These are phyloP conservation scores for Conomelus anceps DNA, from an alignment of 2,888 invertebrate genomes.

Conservation along the genomic window DNA sequence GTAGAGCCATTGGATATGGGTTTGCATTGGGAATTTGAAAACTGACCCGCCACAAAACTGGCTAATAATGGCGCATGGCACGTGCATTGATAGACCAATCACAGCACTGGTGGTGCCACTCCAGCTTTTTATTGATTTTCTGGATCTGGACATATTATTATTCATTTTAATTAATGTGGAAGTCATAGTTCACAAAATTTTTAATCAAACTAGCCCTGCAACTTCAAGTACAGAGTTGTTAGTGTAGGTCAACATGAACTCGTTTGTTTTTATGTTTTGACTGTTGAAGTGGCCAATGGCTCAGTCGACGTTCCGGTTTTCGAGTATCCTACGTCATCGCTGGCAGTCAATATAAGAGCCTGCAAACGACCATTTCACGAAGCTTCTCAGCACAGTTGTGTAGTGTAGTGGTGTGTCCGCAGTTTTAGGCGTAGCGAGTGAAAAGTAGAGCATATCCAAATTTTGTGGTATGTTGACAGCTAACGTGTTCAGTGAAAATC, in stretches of 20 bases:
- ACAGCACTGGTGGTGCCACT: not conserved
- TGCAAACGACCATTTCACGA: constrained; percentile 1
- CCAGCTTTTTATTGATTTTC: not conserved
- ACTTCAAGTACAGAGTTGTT: not conserved
- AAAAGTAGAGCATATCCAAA: constrained; percentile 28
- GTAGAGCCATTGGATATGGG: not conserved
- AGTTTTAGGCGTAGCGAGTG: constrained; percentile 15
- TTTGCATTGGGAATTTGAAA: not conserved
- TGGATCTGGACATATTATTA: not conserved
- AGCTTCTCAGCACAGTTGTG: constrained; percentile 26
- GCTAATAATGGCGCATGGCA: not conserved
- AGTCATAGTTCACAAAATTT: not conserved
- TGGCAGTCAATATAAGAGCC: constrained; percentile 23
- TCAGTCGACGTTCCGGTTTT: constrained; percentile 5
- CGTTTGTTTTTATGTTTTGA: not conserved
- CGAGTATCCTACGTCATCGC: constrained; percentile 22
- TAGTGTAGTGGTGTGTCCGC: constrained; percentile 21
- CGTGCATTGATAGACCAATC: too few relatives aligned
- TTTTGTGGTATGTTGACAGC: constrained; percentile 34
- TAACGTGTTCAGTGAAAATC: constrained; percentile 19
- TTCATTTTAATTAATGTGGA: not conserved
- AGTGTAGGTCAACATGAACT: not conserved
- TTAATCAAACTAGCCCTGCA: not conserved
- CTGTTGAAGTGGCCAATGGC: not conserved
- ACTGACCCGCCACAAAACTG: not conserved